These are phyloP conservation scores for Lipotes vexillifer DNA, from an alignment of 2,113 vertebrate species.

Conservation along the genomic window DNA sequence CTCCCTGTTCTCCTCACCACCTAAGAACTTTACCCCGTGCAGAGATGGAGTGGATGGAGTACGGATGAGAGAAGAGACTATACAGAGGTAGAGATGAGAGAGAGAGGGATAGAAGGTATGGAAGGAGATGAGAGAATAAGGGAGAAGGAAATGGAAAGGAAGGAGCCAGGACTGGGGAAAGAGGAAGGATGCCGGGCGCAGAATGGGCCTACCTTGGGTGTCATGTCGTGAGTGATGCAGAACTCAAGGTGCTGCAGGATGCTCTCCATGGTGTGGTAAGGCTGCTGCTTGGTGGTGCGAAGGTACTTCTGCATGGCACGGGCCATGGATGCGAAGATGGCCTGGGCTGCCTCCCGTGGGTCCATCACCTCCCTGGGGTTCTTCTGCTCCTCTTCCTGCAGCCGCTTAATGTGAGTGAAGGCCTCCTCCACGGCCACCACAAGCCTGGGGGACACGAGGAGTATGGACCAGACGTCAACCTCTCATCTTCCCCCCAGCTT, in stretches of 20 bases:
- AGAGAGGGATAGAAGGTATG: too few relatives aligned
- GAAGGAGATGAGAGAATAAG: neutral
- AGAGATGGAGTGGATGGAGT: neutral
- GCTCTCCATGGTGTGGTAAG: conserved; percentile 99
- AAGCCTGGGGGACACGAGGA: conserved; percentile 78
- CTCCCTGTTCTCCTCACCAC: neutral
- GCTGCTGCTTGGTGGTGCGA: conserved; percentile 94
- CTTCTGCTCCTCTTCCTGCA: conserved; percentile 94
- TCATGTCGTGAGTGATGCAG: conserved; percentile 99
- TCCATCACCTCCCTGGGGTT: conserved; percentile 95
- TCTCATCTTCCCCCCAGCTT: neutral
- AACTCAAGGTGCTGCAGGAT: conserved; percentile 97
- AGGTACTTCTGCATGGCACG: conserved; percentile 99
- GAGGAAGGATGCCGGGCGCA: neutral
- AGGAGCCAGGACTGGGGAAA: neutral
- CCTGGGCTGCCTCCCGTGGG: conserved; percentile 94
- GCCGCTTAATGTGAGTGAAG: conserved; percentile 96
- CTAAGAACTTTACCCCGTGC: neutral
- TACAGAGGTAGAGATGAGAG: neutral
- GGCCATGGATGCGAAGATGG: conserved; percentile 98
- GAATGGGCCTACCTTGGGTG: conserved; percentile 86
- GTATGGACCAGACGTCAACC: neutral
- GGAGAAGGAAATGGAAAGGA: neutral
- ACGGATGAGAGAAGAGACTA: neutral
- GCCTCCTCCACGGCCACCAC: conserved; percentile 97